Percentiles rank a stretch among this genome's conserved stretches.
These are phyloP conservation scores for Idaea aversata DNA, from an alignment of 2,888 invertebrate genomes.

Conservation along the genomic window DNA sequence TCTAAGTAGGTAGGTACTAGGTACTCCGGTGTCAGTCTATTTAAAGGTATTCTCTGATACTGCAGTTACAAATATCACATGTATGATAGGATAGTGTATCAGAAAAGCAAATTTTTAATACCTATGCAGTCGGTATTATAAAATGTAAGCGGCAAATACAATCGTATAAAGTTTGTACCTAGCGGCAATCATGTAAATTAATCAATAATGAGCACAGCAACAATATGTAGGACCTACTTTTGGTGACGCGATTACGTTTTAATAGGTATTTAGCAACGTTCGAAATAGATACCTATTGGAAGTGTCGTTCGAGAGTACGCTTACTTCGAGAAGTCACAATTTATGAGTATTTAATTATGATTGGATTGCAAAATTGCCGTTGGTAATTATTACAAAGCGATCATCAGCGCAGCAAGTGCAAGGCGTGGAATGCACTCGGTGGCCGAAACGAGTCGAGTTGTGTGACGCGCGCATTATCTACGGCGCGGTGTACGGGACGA, in stretches of 20 bases:
- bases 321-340: not conserved
- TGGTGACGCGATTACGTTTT: not conserved
- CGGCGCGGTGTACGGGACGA: constrained; percentile 57
- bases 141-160: not conserved
- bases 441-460: constrained; percentile 43
- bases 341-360: constrained; percentile 11
- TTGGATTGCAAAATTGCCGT: constrained; percentile 27
- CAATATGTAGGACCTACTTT: not conserved
- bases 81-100: not conserved
- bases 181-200: not conserved
- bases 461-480: constrained; percentile 48
- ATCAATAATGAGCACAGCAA: not conserved
- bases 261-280: not conserved
- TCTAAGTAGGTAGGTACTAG: not conserved
- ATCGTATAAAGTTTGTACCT: not conserved
- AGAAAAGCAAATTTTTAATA: not conserved
- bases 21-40: not conserved
- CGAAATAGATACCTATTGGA: not conserved
- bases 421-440: constrained; percentile 49
- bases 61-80: not conserved
- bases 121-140: not conserved
- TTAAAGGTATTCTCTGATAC: not conserved
- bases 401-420: constrained; percentile 33
- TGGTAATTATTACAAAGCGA: constrained; percentile 19
- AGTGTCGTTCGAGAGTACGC: not conserved